A percentile compares a stretch with the other conserved stretches of the same genome.
phyloP scores from a whole-genome alignment of 1,140 invertebrate genomes.

The Drosophila nigrodunni region DNA sequence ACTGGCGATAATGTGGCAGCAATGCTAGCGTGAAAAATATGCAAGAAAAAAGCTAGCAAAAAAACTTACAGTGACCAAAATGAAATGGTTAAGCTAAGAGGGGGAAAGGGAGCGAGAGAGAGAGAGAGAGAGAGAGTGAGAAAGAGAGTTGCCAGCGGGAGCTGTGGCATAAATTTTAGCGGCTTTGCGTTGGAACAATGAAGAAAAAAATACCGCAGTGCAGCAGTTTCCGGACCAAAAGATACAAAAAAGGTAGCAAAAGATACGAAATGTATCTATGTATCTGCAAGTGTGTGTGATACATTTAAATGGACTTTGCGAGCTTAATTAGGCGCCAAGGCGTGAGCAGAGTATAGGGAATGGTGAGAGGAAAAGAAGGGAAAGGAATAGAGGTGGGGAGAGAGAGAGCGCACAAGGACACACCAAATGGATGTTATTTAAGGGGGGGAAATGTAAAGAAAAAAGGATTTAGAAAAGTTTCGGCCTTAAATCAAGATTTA shows the following conservation, averaged over 20 bases:
- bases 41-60: slow-evolving; percentile 61
- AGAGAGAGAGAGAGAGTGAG: not conserved
- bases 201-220: slow-evolving; percentile 5
- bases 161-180: slow-evolving; percentile 65
- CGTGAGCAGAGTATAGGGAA: not conserved
- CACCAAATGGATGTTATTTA: no score
- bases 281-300: slow-evolving; percentile 18
- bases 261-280: slow-evolving; percentile 20
- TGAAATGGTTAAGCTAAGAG: slow-evolving; percentile 69
- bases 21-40: slow-evolving; percentile 74
- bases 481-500: no score
- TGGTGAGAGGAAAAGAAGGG: not conserved
- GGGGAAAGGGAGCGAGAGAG: not conserved
- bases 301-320: slow-evolving; percentile 14
- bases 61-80: slow-evolving; percentile 49
- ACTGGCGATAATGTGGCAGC: slow-evolving; percentile 31
- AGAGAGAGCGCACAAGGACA: not conserved
- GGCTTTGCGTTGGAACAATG: slow-evolving; percentile 35
- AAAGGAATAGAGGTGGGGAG: not conserved
- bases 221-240: slow-evolving; percentile 30
- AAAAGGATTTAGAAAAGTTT: no score
- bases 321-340: slow-evolving; percentile 51
- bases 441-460: no score
- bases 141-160: slow-evolving; percentile 1
- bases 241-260: slow-evolving; percentile 7